A percentile compares a stretch with the other conserved stretches of the same genome.
Evolutionary conservation across 1,140 invertebrate species (phyloP).

Genomic region (Tetraneura akinire): DNA sequence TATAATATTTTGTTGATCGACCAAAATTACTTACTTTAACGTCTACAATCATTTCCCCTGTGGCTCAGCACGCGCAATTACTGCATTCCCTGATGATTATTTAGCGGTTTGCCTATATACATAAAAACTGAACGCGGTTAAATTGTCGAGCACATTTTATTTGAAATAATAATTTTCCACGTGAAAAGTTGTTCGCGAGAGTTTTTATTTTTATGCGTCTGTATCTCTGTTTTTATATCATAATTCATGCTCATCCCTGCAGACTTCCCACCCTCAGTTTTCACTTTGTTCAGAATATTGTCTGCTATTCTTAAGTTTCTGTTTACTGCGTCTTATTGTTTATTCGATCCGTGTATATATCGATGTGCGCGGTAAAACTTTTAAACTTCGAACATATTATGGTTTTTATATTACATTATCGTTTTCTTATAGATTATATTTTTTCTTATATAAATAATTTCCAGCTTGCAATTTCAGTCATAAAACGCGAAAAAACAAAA

Average conservation of each 20-base stretch:
- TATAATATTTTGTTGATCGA: neutral
- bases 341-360: constrained; percentile 27
- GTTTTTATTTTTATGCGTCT: constrained; percentile 17
- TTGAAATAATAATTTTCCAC: constrained; percentile 17
- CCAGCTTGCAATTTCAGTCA: neutral
- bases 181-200: neutral
- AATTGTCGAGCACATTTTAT: neutral
- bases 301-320: constrained; percentile 30
- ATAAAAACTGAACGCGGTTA: neutral
- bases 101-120: neutral
- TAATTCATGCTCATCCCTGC: neutral
- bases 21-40: constrained; percentile 20
- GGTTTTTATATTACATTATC: neutral
- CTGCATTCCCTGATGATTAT: neutral
- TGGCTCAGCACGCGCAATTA: constrained; percentile 10
- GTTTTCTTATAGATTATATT: constrained; percentile 2
- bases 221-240: neutral
- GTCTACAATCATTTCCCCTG: constrained; percentile 4
- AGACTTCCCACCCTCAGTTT: neutral
- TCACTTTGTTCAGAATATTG: constrained; percentile 30
- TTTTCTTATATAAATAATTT: constrained; percentile 8
- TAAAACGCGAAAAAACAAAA: constrained; percentile 11
- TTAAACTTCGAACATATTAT: constrained; percentile 14
- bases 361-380: constrained; percentile 26
- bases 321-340: neutral